Percentiles rank a stretch among this genome's conserved stretches.
phyloP scores from a whole-genome alignment of 2,797 vertebrate genomes.

The Malacoraja senta region DNA sequence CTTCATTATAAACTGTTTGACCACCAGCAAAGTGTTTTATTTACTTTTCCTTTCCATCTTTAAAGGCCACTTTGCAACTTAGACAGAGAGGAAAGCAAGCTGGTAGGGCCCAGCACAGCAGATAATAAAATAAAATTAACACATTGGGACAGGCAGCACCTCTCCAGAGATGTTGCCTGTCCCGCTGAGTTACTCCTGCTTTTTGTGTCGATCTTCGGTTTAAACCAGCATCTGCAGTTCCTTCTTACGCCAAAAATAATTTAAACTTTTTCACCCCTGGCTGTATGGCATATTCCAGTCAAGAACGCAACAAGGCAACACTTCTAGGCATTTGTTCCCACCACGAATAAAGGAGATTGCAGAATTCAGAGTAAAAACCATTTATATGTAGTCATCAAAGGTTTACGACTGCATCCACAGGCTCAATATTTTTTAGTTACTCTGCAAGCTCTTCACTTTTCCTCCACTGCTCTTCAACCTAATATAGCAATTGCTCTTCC shows the following conservation, averaged over 20 bases:
- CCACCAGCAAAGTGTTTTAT: not conserved
- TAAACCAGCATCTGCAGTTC: too few relatives aligned
- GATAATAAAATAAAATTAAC: too few relatives aligned
- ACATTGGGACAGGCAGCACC: too few relatives aligned
- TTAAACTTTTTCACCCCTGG: too few relatives aligned
- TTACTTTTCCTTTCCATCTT: not conserved
- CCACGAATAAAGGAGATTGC: not conserved
- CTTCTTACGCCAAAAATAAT: too few relatives aligned
- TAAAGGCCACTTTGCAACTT: not conserved
- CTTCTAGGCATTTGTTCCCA: not conserved
- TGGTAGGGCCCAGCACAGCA: too few relatives aligned
- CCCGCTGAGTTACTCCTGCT: too few relatives aligned
- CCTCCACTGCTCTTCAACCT: not conserved
- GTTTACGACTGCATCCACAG: too few relatives aligned
- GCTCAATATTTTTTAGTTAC: not conserved
- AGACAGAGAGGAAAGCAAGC: too few relatives aligned
- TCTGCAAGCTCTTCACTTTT: not conserved
- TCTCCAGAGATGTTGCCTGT: too few relatives aligned
- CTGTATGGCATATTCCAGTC: not conserved
- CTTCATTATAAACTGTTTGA: not conserved
- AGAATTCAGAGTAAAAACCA: not conserved
- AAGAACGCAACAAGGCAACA: not conserved
- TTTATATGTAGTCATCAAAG: not conserved
- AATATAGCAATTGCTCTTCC: not conserved
- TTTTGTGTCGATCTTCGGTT: too few relatives aligned